Evolutionary conservation across 2,797 vertebrate genomes (phyloP).

Genomic region (Argentina silus): DNA sequence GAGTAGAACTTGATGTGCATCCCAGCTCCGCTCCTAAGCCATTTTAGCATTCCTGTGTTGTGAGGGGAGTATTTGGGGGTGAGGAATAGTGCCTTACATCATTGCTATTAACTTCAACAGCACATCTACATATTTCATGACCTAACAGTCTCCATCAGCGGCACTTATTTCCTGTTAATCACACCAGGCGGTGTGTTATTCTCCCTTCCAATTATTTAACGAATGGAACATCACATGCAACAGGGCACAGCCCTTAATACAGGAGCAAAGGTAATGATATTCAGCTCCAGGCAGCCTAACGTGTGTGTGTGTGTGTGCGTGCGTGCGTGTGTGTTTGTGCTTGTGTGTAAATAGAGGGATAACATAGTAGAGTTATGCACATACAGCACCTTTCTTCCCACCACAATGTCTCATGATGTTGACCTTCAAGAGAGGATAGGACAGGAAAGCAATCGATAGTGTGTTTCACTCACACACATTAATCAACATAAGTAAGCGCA

Average conservation of each 20-base stretch:
- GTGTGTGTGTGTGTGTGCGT: slow-evolving; percentile 3
- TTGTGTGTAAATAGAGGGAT: background rate
- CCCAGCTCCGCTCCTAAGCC: slow-evolving; percentile 16
- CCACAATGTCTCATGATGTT: slow-evolving; percentile 54
- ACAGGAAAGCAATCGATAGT: slow-evolving; percentile 67
- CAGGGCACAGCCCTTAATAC: background rate
- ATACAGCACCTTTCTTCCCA: slow-evolving; percentile 23
- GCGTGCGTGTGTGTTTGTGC: background rate
- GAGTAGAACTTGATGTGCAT: slow-evolving; percentile 41
- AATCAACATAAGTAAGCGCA: slow-evolving; percentile 47
- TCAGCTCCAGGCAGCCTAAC: no score
- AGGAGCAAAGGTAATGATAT: no score
- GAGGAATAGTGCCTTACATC: background rate
- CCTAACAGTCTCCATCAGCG: background rate
- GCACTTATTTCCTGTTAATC: background rate
- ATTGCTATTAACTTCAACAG: background rate
- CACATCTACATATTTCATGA: background rate
- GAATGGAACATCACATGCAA: background rate
- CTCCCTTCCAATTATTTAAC: no score
- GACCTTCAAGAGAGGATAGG: slow-evolving; percentile 70
- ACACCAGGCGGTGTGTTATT: background rate
- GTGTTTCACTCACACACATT: slow-evolving; percentile 70
- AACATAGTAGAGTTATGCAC: background rate
- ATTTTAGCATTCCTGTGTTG: background rate
- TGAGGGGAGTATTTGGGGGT: background rate